Evolutionary conservation across 1,140 invertebrate genomes (phyloP).

Genomic region (Popillia japonica): DNA sequence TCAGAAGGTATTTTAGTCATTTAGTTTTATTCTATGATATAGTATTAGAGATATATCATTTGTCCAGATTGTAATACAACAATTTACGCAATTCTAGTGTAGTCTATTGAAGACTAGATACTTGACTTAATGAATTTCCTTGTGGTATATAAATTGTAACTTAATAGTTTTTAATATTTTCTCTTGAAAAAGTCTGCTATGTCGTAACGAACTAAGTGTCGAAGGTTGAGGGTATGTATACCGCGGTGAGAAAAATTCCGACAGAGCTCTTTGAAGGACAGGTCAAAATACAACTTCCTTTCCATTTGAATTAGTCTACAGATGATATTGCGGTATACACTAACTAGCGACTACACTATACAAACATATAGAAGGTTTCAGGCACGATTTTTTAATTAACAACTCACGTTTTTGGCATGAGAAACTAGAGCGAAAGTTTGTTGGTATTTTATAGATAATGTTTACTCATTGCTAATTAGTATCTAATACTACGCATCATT

Average conservation of each 20-base stretch:
- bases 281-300: not conserved
- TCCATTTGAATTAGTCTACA: not conserved
- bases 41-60: no score
- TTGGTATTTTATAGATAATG: not conserved
- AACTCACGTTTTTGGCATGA: not conserved
- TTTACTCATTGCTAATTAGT: not conserved
- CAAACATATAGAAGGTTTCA: not conserved
- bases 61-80: no score
- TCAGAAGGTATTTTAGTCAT: no score
- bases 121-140: not conserved
- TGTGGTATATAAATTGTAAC: not conserved
- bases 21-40: no score
- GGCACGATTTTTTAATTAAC: constrained; percentile 13
- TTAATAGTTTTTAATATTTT: no score
- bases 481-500: not conserved
- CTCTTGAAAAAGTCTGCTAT: not conserved
- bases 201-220: not conserved
- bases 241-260: not conserved
- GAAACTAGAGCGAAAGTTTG: constrained; percentile 2
- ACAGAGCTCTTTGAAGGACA: not conserved
- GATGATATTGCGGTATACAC: not conserved
- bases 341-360: not conserved
- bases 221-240: not conserved
- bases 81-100: no score
- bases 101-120: no score